These are phyloP conservation scores for Orius insidiosus DNA, from an alignment of 1,140 invertebrate genomes.

Conservation along the genomic window DNA sequence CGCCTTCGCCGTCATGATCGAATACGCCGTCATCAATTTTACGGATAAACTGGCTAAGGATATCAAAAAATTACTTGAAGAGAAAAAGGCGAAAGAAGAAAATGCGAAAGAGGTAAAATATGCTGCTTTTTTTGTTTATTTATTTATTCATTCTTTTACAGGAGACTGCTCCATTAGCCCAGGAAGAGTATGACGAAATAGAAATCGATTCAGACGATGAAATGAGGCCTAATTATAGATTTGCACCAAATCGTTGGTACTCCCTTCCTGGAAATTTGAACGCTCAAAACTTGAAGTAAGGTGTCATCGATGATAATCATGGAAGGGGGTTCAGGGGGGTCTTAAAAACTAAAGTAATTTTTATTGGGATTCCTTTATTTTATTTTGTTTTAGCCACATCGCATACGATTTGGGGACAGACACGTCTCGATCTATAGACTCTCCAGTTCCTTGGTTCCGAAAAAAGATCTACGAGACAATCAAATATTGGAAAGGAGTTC, in stretches of 20 bases:
- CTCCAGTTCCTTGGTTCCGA: conserved; percentile 1
- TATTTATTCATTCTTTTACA: too few relatives aligned
- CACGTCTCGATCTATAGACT: neutral
- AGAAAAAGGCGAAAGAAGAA: conserved; percentile 16
- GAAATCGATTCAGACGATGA: neutral
- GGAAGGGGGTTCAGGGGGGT: too few relatives aligned
- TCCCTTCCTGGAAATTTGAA: conserved; percentile 7
- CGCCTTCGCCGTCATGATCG: conserved; percentile 39
- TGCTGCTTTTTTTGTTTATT: neutral
- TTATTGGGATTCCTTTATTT: neutral
- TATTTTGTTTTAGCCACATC: conserved; percentile 2
- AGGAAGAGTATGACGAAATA: neutral
- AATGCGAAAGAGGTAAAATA: conserved; percentile 1
- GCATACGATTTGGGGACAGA: neutral
- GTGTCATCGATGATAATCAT: too few relatives aligned
- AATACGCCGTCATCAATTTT: conserved; percentile 43
- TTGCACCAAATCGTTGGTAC: conserved; percentile 9
- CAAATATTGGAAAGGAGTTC: conserved; percentile 4
- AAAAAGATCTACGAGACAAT: conserved; percentile 9
- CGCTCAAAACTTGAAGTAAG: conserved; percentile 1
- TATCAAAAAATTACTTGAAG: conserved; percentile 23
- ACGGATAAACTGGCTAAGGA: conserved; percentile 32
- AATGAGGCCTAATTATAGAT: conserved; percentile 1
- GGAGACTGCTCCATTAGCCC: conserved; percentile 5
- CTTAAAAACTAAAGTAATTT: too few relatives aligned